These are phyloP conservation scores for Mionectes olivaceus DNA, from an alignment of 2,797 vertebrate species.

Conservation along the genomic window DNA sequence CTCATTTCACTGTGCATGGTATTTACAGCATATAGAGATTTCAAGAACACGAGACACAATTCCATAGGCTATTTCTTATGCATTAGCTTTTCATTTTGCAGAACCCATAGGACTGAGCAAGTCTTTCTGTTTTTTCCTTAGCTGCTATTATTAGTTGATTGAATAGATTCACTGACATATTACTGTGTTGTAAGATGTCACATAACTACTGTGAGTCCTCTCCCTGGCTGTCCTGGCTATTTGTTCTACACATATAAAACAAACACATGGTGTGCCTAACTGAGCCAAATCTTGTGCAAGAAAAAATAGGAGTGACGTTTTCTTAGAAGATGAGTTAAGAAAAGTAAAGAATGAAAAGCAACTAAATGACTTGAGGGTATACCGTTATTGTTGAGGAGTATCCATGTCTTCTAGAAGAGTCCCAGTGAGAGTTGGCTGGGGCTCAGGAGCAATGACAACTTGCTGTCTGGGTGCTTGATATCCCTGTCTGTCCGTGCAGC, in stretches of 20 bases:
- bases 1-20: constrained; percentile 8
- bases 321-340: not conserved
- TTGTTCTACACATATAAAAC: not conserved
- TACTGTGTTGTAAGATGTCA: not conserved
- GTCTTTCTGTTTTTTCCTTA: not conserved
- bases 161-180: not conserved
- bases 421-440: not conserved
- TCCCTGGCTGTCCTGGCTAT: not conserved
- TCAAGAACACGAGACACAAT: not conserved
- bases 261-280: not conserved
- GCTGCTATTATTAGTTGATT: not conserved
- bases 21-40: constrained; percentile 14
- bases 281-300: not conserved
- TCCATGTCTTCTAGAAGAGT: not conserved
- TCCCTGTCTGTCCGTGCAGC: not conserved
- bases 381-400: not conserved
- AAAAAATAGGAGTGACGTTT: not conserved
- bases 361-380: not conserved
- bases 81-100: constrained; percentile 10
- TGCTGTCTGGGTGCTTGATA: not conserved
- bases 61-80: not conserved
- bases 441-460: not conserved
- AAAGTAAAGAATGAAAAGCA: not conserved
- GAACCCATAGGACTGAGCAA: not conserved
- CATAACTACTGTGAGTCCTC: not conserved